Percentiles rank a stretch among this genome's conserved stretches.
Conservation (phyloP, 1,140 invertebrate genomes). For the Hestina assimilis region DNA sequence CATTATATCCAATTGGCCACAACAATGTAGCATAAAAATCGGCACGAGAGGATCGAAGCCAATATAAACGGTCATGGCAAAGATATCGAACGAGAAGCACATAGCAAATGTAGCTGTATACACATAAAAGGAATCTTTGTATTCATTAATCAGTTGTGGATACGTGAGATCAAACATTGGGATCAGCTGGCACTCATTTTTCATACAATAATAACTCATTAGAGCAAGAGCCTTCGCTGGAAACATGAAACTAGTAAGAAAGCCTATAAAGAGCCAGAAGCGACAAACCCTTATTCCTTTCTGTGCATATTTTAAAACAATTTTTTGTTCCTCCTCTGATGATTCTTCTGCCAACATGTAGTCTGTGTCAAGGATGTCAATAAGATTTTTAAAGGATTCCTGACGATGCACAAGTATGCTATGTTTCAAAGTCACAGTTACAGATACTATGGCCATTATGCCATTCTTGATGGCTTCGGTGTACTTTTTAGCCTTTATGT, state of each 20-base stretch:
- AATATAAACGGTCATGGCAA: constrained; percentile 29
- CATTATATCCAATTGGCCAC: constrained; percentile 38
- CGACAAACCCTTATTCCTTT: constrained; percentile 27
- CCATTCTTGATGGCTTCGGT: constrained; percentile 42
- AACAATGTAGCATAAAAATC: constrained; percentile 43
- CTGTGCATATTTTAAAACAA: constrained; percentile 31
- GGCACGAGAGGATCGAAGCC: constrained; percentile 40
- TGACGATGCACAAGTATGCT: constrained; percentile 24
- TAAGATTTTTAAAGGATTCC: constrained; percentile 21
- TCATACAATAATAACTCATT: constrained; percentile 29
- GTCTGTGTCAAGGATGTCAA: constrained; percentile 33
- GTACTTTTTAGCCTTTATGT: constrained; percentile 33
- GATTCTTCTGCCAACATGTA: constrained; percentile 16
- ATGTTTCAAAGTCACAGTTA: constrained; percentile 38
- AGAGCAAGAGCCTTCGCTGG: constrained; percentile 28
- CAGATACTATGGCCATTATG: constrained; percentile 35
- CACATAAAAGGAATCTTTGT: constrained; percentile 22
- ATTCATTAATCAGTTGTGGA: constrained; percentile 33
- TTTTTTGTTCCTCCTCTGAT: constrained; percentile 25
- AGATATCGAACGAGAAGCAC: constrained; percentile 34
- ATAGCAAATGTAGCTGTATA: constrained; percentile 19
- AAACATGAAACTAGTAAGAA: constrained; percentile 27
- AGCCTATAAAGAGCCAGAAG: constrained; percentile 31
- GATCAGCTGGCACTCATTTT: constrained; percentile 34
- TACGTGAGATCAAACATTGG: constrained; percentile 41